phyloP scores from a whole-genome alignment of 2,888 invertebrate species.

The Griposia aprilina region DNA sequence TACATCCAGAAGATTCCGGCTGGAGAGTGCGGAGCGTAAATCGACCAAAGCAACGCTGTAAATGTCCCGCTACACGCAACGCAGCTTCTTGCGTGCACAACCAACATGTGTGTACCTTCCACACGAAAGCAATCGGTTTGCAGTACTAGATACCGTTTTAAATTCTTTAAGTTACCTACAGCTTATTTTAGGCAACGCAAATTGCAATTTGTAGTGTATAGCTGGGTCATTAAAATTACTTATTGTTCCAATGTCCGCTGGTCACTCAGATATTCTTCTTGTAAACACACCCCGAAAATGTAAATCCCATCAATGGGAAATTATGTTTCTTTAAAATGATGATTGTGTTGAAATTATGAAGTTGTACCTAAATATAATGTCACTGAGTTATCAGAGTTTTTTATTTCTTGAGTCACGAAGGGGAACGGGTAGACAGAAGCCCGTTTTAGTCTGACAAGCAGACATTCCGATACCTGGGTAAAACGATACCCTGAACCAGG shows the following conservation, averaged over 20 bases:
- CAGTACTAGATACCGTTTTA: neutral
- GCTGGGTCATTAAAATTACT: neutral
- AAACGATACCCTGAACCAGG: too few relatives aligned
- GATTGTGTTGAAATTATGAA: neutral
- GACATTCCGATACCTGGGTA: too few relatives aligned
- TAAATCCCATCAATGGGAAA: neutral
- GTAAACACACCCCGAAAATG: neutral
- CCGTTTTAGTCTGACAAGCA: neutral
- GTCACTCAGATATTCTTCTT: neutral
- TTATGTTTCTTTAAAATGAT: neutral
- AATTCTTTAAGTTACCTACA: neutral
- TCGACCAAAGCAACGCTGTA: neutral
- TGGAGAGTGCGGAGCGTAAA: neutral
- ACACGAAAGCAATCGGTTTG: neutral
- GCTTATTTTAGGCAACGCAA: too few relatives aligned
- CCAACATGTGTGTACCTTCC: too few relatives aligned
- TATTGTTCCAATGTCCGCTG: too few relatives aligned
- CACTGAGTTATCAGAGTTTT: neutral
- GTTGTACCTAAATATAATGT: slow-evolving; percentile 6
- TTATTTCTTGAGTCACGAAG: neutral
- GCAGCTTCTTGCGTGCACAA: neutral
- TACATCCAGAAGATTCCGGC: neutral
- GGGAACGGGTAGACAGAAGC: neutral
- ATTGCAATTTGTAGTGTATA: neutral
- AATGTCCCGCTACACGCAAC: neutral